A percentile compares a stretch with the other conserved stretches of the same genome.
Conservation (phyloP, 2,113 vertebrate species). For the Psophia crepitans region DNA sequence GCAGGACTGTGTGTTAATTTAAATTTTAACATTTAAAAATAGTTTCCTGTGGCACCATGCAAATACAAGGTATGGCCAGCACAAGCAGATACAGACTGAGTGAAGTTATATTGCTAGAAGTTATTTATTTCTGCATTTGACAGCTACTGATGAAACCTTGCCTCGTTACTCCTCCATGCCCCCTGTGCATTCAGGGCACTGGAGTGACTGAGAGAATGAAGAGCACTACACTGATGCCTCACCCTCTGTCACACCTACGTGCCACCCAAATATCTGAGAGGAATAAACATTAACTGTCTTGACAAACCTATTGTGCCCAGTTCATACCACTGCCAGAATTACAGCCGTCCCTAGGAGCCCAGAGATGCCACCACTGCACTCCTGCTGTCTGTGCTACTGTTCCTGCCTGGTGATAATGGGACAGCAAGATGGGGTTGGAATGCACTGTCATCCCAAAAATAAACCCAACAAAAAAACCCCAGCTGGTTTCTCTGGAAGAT, state of each 20-base stretch:
- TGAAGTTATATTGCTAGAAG: background rate
- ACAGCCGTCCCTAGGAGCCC: background rate
- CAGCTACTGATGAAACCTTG: background rate
- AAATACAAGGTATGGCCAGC: background rate
- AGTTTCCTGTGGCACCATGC: background rate
- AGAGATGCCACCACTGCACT: background rate
- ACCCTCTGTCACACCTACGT: background rate
- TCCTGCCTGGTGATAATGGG: background rate
- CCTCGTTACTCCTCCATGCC: background rate
- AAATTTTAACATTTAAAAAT: constrained; percentile 6
- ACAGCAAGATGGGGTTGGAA: background rate
- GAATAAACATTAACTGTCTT: background rate
- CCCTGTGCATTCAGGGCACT: background rate
- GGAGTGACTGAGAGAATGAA: background rate
- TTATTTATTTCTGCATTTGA: constrained; percentile 11
- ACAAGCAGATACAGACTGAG: background rate
- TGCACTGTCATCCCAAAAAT: background rate
- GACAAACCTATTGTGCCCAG: background rate
- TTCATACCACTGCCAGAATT: background rate
- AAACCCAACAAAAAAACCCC: rapidly evolving
- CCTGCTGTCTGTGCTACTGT: background rate
- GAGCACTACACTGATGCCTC: background rate
- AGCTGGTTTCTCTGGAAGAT: background rate
- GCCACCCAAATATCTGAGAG: background rate
- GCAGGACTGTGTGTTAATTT: background rate